Base-by-base conservation (phyloP, 2,797 vertebrate genomes). In the Diplodus puntazzo region DNA sequence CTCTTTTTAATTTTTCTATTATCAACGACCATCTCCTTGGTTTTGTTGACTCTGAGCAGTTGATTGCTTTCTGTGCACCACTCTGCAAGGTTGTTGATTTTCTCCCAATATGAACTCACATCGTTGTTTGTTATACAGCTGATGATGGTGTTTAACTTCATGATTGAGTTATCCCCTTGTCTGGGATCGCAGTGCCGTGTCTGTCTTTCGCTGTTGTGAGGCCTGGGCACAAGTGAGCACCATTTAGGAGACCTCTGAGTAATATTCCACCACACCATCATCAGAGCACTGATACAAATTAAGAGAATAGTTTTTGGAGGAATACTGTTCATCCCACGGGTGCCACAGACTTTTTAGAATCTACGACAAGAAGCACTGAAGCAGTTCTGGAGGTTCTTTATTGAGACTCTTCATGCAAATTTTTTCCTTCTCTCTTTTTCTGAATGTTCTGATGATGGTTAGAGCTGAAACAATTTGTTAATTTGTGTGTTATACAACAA, bases 281-380 rank as follows among this genome's bases (percentile, higher is more conserved):
- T 49, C 17, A 34, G 14, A 54, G 66, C 21, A 25, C 46, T 34
- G 39, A 27, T 7, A 39, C 27, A 49, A 48, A 21, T 10, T n/a
- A 4, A 17, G 17, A 27, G 21, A 42, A 55, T 18, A 34, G 27
- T 30, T 39, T 27, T 69, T 42, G 13, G 4, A 49, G 42, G 39
- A 46, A 34, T 50, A 23, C 13, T 62, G 3, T 52, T 63, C 70
- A 30, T 30, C 18, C 27, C 34, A 43, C 27, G 23, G 52, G 27
- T 54, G 54, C 48, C 66, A 39, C 34, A 45, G 10, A 69, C n/a
- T 54, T 59, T 34, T 60, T 18, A 18, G 7, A 64, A 39, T 50
- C 21, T 57, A 46, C 25, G 23, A 39, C 27, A 11, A 59, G 57
- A 10, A 48, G 20, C 46, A 23, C 34, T 25, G 39, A n/a, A 53